Conservation (phyloP, 1,140 invertebrate genomes). For the Drosophila subpulchrella region DNA sequence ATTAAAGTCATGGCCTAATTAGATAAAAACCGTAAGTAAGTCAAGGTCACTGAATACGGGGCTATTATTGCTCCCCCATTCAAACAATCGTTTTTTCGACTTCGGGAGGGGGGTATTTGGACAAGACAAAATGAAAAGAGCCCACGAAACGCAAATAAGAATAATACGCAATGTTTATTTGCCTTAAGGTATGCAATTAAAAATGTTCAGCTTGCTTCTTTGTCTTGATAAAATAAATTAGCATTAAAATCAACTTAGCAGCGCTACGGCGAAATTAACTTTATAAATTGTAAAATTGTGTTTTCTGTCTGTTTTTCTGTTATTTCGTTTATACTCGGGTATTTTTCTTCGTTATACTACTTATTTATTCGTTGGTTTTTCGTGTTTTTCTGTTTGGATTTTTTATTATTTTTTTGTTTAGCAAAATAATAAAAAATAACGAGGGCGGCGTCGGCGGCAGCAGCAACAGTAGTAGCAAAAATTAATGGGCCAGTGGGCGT, state of each 20-base stretch:
- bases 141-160: slow-evolving; percentile 42
- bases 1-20: slow-evolving; percentile 26
- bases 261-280: slow-evolving; percentile 58
- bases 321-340: slow-evolving; percentile 22
- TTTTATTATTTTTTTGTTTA: slow-evolving; percentile 9
- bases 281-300: slow-evolving; percentile 66
- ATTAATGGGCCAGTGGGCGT: slow-evolving; percentile 34
- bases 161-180: slow-evolving; percentile 69
- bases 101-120: not conserved
- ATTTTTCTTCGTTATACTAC: slow-evolving; percentile 46
- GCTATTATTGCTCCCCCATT: slow-evolving; percentile 4
- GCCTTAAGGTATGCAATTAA: slow-evolving; percentile 61
- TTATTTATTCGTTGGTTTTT: slow-evolving; percentile 53
- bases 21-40: slow-evolving; percentile 15
- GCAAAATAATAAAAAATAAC: slow-evolving; percentile 20
- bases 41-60: slow-evolving; percentile 21
- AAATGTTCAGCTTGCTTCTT: slow-evolving; percentile 57
- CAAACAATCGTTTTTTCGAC: slow-evolving; percentile 7
- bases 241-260: slow-evolving; percentile 70
- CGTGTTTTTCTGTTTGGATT: not conserved
- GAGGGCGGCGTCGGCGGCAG: slow-evolving; percentile 2
- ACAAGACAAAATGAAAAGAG: slow-evolving; percentile 69
- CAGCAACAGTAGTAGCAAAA: slow-evolving; percentile 15
- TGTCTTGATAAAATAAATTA: slow-evolving; percentile 67
- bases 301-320: slow-evolving; percentile 39